phyloP scores from a whole-genome alignment of 2,888 invertebrate genomes.

The Eutolmus rufibarbis region DNA sequence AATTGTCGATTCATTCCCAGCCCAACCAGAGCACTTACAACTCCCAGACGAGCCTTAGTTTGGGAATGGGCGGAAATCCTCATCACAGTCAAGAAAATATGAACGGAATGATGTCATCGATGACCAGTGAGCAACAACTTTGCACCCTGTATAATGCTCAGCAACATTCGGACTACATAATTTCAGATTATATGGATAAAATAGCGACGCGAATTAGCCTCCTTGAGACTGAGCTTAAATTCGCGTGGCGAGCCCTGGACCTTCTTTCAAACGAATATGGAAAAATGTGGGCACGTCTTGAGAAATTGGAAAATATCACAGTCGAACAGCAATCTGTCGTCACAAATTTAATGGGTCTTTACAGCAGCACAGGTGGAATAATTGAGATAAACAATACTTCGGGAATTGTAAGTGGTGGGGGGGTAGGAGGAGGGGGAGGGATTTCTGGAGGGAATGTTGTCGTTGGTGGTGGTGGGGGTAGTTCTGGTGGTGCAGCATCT shows the following conservation, averaged over 20 bases:
- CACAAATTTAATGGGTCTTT: slow-evolving; percentile 74
- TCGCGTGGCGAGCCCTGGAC: slow-evolving; percentile 91
- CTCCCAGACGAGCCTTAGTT: slow-evolving; percentile 23
- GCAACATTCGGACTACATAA: slow-evolving; percentile 75
- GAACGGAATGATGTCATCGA: slow-evolving; percentile 48
- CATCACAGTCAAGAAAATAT: neutral
- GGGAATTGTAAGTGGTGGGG: neutral
- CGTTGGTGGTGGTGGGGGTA: neutral
- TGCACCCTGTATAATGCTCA: slow-evolving; percentile 61
- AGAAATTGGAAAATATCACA: slow-evolving; percentile 84
- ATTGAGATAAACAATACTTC: neutral
- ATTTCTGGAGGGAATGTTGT: neutral
- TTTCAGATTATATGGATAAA: slow-evolving; percentile 90
- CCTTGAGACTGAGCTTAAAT: slow-evolving; percentile 88
- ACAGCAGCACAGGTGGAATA: slow-evolving; percentile 51
- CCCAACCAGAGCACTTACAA: slow-evolving; percentile 1
- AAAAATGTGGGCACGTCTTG: slow-evolving; percentile 91
- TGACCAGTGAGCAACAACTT: slow-evolving; percentile 58
- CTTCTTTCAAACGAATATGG: slow-evolving; percentile 90
- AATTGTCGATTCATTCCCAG: slow-evolving; percentile 41
- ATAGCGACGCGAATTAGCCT: slow-evolving; percentile 85
- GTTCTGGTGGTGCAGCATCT: neutral
- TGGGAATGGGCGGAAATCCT: neutral
- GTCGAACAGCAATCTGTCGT: slow-evolving; percentile 92
- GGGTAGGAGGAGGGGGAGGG: no score